These are phyloP conservation scores for Meiosimyza decipiens DNA, from an alignment of 2,888 invertebrate genomes.

Conservation along the genomic window DNA sequence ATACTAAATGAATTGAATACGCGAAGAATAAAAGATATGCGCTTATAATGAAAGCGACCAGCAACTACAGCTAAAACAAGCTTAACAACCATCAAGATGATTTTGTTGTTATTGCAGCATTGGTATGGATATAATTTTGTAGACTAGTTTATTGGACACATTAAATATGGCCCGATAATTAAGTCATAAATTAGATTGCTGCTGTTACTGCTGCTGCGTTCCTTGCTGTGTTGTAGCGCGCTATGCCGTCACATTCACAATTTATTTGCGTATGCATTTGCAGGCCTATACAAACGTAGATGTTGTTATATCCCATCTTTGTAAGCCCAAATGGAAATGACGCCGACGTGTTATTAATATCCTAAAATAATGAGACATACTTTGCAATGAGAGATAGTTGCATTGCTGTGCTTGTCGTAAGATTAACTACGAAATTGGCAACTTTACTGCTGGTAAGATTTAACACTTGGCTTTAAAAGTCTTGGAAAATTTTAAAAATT, in stretches of 20 bases:
- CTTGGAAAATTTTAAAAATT: too few relatives aligned
- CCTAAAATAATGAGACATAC: too few relatives aligned
- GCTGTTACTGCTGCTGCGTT: conserved; percentile 15
- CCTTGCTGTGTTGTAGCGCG: not conserved
- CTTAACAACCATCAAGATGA: conserved; percentile 17
- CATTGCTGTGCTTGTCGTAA: too few relatives aligned
- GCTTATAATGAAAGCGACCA: conserved; percentile 10
- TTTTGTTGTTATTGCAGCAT: conserved; percentile 8
- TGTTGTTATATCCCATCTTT: not conserved
- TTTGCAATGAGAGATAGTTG: too few relatives aligned
- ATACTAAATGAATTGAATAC: conserved; percentile 26
- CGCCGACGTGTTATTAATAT: too few relatives aligned
- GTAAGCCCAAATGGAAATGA: too few relatives aligned
- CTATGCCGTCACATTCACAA: not conserved
- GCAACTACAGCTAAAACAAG: conserved; percentile 7
- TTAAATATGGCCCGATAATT: conserved; percentile 67
- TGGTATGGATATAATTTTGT: conserved; percentile 57
- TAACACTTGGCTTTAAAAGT: too few relatives aligned
- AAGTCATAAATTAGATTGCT: conserved; percentile 66
- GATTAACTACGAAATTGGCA: too few relatives aligned
- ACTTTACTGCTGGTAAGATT: too few relatives aligned
- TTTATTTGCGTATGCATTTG: conserved; percentile 18
- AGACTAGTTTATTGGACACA: conserved; percentile 71
- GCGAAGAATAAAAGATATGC: not conserved
- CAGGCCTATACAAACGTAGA: not conserved